phyloP scores from a whole-genome alignment of 1,140 invertebrate genomes.

The Manduca sexta region DNA sequence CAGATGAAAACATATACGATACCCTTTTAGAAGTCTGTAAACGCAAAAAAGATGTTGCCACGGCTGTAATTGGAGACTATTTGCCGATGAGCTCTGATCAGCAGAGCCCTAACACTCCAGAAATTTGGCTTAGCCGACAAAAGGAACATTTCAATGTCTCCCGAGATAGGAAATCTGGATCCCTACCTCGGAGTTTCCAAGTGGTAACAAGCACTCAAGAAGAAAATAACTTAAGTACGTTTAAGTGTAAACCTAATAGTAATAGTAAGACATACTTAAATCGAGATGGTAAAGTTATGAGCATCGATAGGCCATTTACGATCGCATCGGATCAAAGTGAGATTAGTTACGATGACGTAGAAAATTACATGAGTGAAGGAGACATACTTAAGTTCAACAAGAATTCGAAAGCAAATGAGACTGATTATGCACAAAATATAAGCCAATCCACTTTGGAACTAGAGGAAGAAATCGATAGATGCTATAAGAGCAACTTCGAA shows the following conservation, averaged over 20 bases:
- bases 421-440: slow-evolving; percentile 71
- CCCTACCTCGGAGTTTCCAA: slow-evolving; percentile 85
- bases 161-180: slow-evolving; percentile 80
- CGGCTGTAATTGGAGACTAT: slow-evolving; percentile 42
- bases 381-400: slow-evolving; percentile 75
- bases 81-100: slow-evolving; percentile 60
- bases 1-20: slow-evolving; percentile 55
- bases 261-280: slow-evolving; percentile 70
- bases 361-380: slow-evolving; percentile 70
- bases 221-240: slow-evolving; percentile 48
- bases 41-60: slow-evolving; percentile 45
- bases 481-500: slow-evolving; percentile 69
- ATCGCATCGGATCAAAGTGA: slow-evolving; percentile 80
- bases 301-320: slow-evolving; percentile 76
- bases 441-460: slow-evolving; percentile 69
- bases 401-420: slow-evolving; percentile 38
- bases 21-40: slow-evolving; percentile 52
- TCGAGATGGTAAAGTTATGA: slow-evolving; percentile 72
- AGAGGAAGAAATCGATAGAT: slow-evolving; percentile 69
- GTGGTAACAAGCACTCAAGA: slow-evolving; percentile 67
- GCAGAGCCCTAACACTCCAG: slow-evolving; percentile 67
- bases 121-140: slow-evolving; percentile 72
- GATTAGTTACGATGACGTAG: slow-evolving; percentile 75
- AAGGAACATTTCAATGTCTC: slow-evolving; percentile 70
- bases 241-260: slow-evolving; percentile 67